A percentile compares a stretch with the other conserved stretches of the same genome.
These are phyloP conservation scores for Mus musculus DNA, from an alignment of 2,113 vertebrate species.

Conservation along the genomic window GRCm39 chr15:27680001-27680500, in stretches of 20 bases:
- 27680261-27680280: slow-evolving; percentile 63
- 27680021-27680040: background rate
- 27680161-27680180: background rate
- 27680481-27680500: slow-evolving; percentile 27
- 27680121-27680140: background rate
- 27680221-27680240: slow-evolving; percentile 6
- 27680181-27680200: background rate
- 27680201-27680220: background rate
- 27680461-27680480: slow-evolving; percentile 43
- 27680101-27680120: background rate
- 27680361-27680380: background rate
- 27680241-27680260: background rate
- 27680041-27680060: background rate
- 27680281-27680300: slow-evolving; percentile 19
- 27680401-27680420: slow-evolving; percentile 37
- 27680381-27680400: slow-evolving; percentile 7
- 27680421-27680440: background rate
- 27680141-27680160: too few species aligned
- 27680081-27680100: background rate
- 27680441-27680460: background rate
- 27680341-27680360: slow-evolving; percentile 20
- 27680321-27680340: background rate
- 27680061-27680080: background rate
- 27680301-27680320: background rate
- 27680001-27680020: background rate